These are phyloP conservation scores for Nemoura dubitans DNA, from an alignment of 2,888 invertebrate species.

Conservation along the genomic window DNA sequence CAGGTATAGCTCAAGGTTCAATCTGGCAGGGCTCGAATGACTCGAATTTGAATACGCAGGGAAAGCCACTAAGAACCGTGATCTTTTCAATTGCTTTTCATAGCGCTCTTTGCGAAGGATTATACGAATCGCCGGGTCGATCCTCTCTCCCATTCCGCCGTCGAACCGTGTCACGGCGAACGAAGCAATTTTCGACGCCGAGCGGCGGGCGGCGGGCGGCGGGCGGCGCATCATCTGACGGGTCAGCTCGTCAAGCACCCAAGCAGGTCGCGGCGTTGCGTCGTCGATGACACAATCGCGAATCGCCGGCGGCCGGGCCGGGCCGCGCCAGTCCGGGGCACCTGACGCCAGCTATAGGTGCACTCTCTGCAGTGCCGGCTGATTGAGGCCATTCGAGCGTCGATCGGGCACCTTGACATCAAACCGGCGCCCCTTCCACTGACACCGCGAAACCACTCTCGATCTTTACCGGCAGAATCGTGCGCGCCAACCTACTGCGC, in stretches of 20 bases:
- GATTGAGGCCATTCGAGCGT: background rate
- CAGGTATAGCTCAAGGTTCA: background rate
- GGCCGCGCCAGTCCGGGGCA: background rate
- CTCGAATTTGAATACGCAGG: background rate
- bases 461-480: background rate
- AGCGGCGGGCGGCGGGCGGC: no score
- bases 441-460: background rate
- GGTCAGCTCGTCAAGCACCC: no score
- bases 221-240: no score
- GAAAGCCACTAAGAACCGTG: background rate
- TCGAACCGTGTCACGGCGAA: background rate
- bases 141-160: background rate
- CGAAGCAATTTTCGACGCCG: background rate
- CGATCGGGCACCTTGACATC: background rate
- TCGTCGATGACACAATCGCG: background rate
- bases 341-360: background rate
- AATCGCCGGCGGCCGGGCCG: background rate
- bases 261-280: background rate
- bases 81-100: constrained; percentile 5
- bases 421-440: background rate
- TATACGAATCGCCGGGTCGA: background rate
- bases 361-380: background rate
- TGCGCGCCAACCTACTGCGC: no score
- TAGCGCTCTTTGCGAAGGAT: background rate
- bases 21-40: background rate